A percentile compares a stretch with the other conserved stretches of the same genome.
Conservation (phyloP, 2,113 vertebrate genomes). For the Dromiciops gliroides region DNA sequence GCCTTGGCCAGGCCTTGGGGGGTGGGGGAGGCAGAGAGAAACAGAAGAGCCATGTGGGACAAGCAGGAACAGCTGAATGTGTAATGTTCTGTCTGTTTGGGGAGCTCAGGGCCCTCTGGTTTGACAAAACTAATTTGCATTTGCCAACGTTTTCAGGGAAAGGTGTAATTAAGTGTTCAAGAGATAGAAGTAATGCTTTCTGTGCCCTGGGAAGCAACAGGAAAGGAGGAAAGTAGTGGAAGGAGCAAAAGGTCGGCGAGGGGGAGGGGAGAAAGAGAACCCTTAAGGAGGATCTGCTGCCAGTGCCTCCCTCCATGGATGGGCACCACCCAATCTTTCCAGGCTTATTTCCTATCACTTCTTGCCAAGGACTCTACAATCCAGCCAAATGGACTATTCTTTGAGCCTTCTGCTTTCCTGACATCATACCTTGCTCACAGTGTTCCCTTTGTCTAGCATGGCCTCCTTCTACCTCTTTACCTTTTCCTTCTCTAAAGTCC, state of each 20-base stretch:
- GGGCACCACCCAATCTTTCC: background rate
- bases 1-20: background rate
- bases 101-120: background rate
- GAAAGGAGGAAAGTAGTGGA: background rate
- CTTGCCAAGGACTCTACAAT: background rate
- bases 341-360: background rate
- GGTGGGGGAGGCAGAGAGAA: too few species aligned
- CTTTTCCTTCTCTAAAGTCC: background rate
- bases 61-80: background rate
- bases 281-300: background rate
- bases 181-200: background rate
- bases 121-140: constrained; percentile 25
- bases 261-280: background rate
- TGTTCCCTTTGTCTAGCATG: too few species aligned
- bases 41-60: background rate
- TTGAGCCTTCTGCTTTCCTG: background rate
- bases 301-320: background rate
- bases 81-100: background rate
- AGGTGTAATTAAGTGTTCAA: background rate
- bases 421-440: background rate
- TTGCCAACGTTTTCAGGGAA: constrained; percentile 38
- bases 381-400: background rate
- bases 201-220: background rate
- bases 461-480: background rate
- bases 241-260: background rate